Base-by-base conservation (phyloP, 2,888 invertebrate species). In the Nymphalis urticae region DNA sequence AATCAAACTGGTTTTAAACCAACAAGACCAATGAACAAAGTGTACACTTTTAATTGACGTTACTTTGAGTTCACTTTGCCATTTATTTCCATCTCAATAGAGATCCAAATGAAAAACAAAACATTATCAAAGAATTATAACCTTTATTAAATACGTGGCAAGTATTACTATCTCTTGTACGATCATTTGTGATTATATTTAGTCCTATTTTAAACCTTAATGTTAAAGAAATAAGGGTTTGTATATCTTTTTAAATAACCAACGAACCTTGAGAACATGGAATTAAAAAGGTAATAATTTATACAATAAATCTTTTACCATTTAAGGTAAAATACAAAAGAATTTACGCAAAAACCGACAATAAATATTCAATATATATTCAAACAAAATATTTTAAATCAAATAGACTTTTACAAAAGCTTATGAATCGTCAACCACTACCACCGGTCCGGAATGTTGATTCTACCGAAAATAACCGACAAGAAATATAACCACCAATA, bases 271-370 rank as follows among this genome's bases (percentile, higher is more conserved):
- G 19, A 19, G 19, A 21, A 48, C 17, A 48, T 16, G 59, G 42
- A 65, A 65, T 66, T 60, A 66, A 1, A 17, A 27, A 66, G 60
- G 58, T 66, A 50, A 50, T 65, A 60, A 65, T 51, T 47, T 47
- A 53, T 42, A 36, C 51, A 60, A 60, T 65, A 65, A 65, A 51
- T 51, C 51, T 60, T 60, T 24, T 60, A 48, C 24, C 17, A 36
- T 65, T 60, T 27, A 13, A 21, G n/a, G 51, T 59, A 32, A 17
- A 61, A 53, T 51, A 32, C 53, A 42, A 27, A 60, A 61, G 51
- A 61, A 27, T 54, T 54, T 6, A n/a, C 27, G 48, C 17, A 17
- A 50, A 19, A 16, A 19, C 36, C 10, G 36, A 42, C 2, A 42
- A 13, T 8, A 36, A 10, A 42, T 13, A 42, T 42, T 13, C 42